These are phyloP conservation scores for Apocrypta bakeri DNA, from an alignment of 1,140 invertebrate species.

Conservation along the genomic window DNA sequence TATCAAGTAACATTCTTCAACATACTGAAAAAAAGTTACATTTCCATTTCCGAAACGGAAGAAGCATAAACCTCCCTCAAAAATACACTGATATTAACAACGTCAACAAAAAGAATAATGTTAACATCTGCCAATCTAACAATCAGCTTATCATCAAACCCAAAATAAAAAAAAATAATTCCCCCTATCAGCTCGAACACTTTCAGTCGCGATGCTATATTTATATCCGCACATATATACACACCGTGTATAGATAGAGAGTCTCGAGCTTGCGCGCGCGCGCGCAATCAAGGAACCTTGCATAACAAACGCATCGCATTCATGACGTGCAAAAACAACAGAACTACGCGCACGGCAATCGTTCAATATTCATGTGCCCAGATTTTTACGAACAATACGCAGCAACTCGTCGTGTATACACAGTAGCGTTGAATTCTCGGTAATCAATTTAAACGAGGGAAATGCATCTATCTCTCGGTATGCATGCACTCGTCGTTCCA, in stretches of 20 bases:
- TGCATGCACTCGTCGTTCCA: background rate
- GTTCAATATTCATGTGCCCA: constrained; percentile 40
- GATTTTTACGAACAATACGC: constrained; percentile 17
- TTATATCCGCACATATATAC: too few relatives aligned
- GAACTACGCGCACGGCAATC: background rate
- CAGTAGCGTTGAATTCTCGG: background rate
- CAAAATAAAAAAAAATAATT: too few relatives aligned
- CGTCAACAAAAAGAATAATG: too few relatives aligned
- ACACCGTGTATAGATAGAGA: background rate
- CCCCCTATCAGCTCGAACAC: too few relatives aligned
- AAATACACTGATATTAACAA: too few relatives aligned
- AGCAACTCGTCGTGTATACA: background rate
- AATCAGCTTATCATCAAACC: too few relatives aligned
- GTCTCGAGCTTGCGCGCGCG: background rate
- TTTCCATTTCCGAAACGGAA: too few relatives aligned
- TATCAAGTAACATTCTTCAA: too few relatives aligned
- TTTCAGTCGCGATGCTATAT: too few relatives aligned
- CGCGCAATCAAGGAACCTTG: constrained; percentile 21
- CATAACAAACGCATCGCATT: background rate
- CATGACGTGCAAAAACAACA: background rate
- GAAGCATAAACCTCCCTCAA: too few relatives aligned
- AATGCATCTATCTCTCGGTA: background rate
- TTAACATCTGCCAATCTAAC: too few relatives aligned
- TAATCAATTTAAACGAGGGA: constrained; percentile 35
- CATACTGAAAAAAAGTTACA: too few relatives aligned